phyloP scores from a whole-genome alignment of 2,888 invertebrate species.

The Ichneumoninae sp. region DNA sequence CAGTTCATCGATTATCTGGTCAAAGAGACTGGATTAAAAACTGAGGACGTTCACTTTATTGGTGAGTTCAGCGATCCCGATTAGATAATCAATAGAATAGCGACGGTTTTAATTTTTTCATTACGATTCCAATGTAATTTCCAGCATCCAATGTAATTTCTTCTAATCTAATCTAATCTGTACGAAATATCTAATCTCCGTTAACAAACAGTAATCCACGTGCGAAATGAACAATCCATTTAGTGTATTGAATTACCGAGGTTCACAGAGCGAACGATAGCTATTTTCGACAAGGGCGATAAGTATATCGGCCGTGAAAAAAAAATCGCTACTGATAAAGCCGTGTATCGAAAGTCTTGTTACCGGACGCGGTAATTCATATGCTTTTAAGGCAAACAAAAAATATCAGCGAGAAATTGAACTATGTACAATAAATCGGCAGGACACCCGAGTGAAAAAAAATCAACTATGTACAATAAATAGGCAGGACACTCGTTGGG shows the following conservation, averaged over 20 bases:
- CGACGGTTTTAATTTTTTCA: not conserved
- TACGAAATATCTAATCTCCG: not conserved
- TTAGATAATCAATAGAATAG: not conserved
- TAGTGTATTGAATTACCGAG: not conserved
- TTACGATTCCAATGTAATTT: not conserved
- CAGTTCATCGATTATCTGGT: conserved; percentile 83
- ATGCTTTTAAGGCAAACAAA: not conserved
- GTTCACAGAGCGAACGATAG: not conserved
- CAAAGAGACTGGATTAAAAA: conserved; percentile 77
- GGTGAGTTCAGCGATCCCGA: conserved; percentile 73
- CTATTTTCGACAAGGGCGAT: not conserved
- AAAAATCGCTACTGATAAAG: not conserved
- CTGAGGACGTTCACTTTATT: conserved; percentile 83
- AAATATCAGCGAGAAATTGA: not conserved
- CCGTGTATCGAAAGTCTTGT: not conserved
- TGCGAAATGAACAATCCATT: not conserved
- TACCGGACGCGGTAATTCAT: not conserved
- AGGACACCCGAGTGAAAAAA: conserved; percentile 70
- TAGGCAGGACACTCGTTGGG: conserved; percentile 82
- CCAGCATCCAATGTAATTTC: not conserved
- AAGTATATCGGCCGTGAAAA: not conserved
- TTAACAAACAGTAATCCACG: not conserved
- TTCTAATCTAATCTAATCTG: not conserved
- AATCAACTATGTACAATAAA: not conserved
- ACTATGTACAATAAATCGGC: not conserved